phyloP scores from a whole-genome alignment of 1,140 invertebrate genomes.

The Diachasma alloeum region DNA sequence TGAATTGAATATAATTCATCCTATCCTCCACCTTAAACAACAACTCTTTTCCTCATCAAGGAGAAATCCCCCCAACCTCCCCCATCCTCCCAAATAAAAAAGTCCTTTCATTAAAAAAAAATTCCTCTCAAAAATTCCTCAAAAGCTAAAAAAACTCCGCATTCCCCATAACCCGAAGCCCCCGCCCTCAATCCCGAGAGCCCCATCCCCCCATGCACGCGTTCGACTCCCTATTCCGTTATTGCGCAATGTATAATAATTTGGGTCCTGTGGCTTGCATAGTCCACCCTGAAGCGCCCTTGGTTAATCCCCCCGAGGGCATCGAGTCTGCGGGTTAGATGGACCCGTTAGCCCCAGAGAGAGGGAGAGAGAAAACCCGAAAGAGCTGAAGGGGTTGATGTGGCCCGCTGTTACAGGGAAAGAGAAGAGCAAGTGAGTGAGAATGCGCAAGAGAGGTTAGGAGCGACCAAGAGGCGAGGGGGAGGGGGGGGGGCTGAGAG shows the following conservation, averaged over 20 bases:
- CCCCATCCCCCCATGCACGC: background rate
- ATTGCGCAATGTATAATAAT: conserved; percentile 53
- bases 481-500: conserved; percentile 12
- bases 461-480: conserved; percentile 3
- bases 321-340: conserved; percentile 46
- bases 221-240: conserved; percentile 45
- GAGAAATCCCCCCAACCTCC: too few relatives aligned
- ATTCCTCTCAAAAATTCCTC: too few relatives aligned
- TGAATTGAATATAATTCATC: too few relatives aligned
- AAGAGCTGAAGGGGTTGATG: conserved; percentile 21
- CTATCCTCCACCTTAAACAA: too few relatives aligned
- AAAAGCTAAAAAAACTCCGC: too few relatives aligned
- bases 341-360: conserved; percentile 37
- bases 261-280: conserved; percentile 21
- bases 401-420: conserved; percentile 1
- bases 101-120: too few relatives aligned
- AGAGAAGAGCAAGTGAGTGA: conserved; percentile 23
- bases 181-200: too few relatives aligned
- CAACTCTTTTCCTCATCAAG: too few relatives aligned
- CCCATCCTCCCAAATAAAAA: too few relatives aligned
- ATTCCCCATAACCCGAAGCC: too few relatives aligned
- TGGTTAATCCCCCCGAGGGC: conserved; percentile 49
- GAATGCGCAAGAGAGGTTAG: conserved; percentile 9
- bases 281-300: conserved; percentile 30
- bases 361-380: background rate